Percentiles rank a stretch among this genome's conserved stretches.
Evolutionary conservation across 2,797 vertebrate genomes (phyloP).

Genomic region (Malurus leucopterus): DNA sequence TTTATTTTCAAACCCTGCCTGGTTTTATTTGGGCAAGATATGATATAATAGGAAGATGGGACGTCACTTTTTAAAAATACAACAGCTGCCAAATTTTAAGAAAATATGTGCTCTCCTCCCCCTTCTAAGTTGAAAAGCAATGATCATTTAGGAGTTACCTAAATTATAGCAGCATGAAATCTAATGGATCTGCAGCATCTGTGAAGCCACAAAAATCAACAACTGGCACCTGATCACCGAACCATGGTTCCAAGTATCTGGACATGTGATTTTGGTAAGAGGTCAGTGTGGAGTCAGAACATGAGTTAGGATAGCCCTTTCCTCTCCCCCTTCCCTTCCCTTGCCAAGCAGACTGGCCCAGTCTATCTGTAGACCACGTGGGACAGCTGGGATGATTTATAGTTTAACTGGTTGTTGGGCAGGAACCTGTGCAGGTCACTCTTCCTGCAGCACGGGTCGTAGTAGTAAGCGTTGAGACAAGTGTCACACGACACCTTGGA

Average conservation of each 20-base stretch:
- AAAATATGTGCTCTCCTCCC: slow-evolving; percentile 52
- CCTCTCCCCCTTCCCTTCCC: slow-evolving; percentile 46
- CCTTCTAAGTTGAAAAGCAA: slow-evolving; percentile 42
- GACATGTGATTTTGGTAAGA: slow-evolving; percentile 23
- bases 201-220: slow-evolving; percentile 48
- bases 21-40: slow-evolving; percentile 32
- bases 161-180: slow-evolving; percentile 57
- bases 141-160: slow-evolving; percentile 31
- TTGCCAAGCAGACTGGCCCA: background rate
- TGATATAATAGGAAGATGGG: slow-evolving; percentile 13
- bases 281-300: slow-evolving; percentile 57
- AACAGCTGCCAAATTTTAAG: slow-evolving; percentile 49
- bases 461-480: slow-evolving; percentile 89
- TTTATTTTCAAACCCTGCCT: slow-evolving; percentile 1
- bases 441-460: slow-evolving; percentile 92
- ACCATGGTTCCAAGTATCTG: slow-evolving; percentile 28
- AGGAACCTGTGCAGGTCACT: slow-evolving; percentile 91
- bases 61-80: slow-evolving; percentile 12
- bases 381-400: slow-evolving; percentile 89
- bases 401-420: slow-evolving; percentile 94
- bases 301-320: slow-evolving; percentile 74
- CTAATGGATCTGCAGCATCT: slow-evolving; percentile 46
- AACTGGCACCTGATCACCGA: slow-evolving; percentile 45
- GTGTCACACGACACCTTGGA: slow-evolving; percentile 95
- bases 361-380: slow-evolving; percentile 92